These are phyloP conservation scores for Buphagus erythrorhynchus DNA, from an alignment of 2,797 vertebrate genomes.

Conservation along the genomic window DNA sequence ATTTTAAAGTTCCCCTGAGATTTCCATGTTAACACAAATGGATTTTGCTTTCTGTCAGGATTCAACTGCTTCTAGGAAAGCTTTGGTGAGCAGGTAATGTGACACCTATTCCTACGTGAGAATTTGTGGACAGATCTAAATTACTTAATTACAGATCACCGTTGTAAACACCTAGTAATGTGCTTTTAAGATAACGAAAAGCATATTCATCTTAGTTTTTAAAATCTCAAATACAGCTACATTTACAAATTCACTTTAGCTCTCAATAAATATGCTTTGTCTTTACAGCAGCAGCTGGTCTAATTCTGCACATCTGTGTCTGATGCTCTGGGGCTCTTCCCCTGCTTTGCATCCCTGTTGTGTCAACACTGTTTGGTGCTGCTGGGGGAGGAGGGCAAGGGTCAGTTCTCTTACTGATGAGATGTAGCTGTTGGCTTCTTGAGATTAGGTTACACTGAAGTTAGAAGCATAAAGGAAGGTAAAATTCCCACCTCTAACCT, in stretches of 20 bases:
- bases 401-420: conserved; percentile 36
- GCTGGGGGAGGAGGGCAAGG: neutral
- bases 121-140: conserved; percentile 44
- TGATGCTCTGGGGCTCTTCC: neutral
- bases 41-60: conserved; percentile 64
- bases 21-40: conserved; percentile 53
- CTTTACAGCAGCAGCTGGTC: neutral
- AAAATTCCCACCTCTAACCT: neutral
- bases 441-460: neutral
- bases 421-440: neutral
- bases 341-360: neutral
- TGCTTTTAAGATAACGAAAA: conserved; percentile 53
- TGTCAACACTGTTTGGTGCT: conserved; percentile 17
- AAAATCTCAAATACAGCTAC: neutral
- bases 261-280: conserved; percentile 1
- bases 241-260: neutral
- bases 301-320: neutral
- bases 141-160: neutral
- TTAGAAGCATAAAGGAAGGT: neutral
- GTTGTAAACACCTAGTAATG: conserved; percentile 16
- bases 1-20: conserved; percentile 63
- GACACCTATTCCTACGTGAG: neutral
- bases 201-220: neutral
- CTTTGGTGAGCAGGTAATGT: conserved; percentile 37
- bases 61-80: conserved; percentile 50